Conservation (phyloP, 2,888 invertebrate genomes). For the Heliconius erato region DNA sequence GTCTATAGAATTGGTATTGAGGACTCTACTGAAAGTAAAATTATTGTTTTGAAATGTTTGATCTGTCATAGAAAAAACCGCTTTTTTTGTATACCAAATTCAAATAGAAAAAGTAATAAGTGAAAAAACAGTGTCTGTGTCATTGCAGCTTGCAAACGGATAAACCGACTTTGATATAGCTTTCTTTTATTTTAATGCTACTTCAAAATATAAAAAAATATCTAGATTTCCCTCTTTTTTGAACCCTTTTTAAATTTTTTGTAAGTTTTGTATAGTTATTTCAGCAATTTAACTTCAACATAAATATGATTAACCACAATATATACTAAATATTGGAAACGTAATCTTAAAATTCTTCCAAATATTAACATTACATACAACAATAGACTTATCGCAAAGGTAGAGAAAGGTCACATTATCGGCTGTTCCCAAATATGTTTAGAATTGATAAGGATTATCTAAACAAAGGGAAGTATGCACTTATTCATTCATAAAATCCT, state of each 20-base stretch:
- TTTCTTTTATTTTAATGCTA: neutral
- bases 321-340: neutral
- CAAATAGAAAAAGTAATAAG: too few relatives aligned
- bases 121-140: neutral
- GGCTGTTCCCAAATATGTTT: conserved; percentile 52
- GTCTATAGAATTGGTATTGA: conserved; percentile 15
- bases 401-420: conserved; percentile 56
- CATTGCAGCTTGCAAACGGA: neutral
- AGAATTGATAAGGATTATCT: conserved; percentile 44
- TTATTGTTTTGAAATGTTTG: conserved; percentile 23
- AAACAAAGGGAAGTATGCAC: conserved; percentile 39
- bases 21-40: conserved; percentile 26
- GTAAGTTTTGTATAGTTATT: too few relatives aligned
- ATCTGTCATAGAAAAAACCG: conserved; percentile 18
- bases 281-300: too few relatives aligned
- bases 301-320: neutral
- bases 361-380: conserved; percentile 10
- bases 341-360: conserved; percentile 1
- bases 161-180: neutral
- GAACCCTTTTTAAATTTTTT: too few relatives aligned
- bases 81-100: conserved; percentile 21
- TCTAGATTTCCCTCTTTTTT: too few relatives aligned
- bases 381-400: conserved; percentile 51
- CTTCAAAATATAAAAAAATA: too few relatives aligned
- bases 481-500: conserved; percentile 30